Evolutionary conservation across 2,113 vertebrate species (phyloP).

Genomic region (Butorides virescens): DNA sequence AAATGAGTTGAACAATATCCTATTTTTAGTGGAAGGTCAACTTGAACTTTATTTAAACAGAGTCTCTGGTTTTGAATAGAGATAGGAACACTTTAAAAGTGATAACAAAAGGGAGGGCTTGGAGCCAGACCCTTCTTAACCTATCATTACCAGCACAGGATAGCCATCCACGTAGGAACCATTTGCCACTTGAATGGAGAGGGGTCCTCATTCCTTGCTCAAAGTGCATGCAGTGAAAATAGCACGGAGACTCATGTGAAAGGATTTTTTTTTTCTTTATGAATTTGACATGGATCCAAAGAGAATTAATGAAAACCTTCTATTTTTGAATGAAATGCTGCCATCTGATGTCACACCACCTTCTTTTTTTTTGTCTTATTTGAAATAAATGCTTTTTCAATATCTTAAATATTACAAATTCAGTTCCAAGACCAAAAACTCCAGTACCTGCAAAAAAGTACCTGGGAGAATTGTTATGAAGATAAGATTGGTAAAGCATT

Average conservation of each 20-base stretch:
- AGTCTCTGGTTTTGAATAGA: slow-evolving; percentile 18
- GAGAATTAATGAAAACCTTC: neutral
- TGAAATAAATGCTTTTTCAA: neutral
- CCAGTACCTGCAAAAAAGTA: neutral
- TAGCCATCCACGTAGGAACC: neutral
- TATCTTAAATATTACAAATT: neutral
- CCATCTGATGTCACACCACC: neutral
- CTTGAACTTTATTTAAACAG: slow-evolving; percentile 36
- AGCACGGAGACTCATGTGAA: neutral
- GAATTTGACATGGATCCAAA: neutral
- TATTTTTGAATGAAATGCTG: neutral
- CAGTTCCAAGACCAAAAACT: neutral
- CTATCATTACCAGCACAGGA: neutral
- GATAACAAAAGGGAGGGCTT: slow-evolving; percentile 50
- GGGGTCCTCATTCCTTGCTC: neutral
- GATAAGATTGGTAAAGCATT: neutral
- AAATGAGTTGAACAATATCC: neutral
- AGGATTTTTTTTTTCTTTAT: neutral
- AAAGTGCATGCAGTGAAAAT: neutral
- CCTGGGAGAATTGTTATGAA: neutral
- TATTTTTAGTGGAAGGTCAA: slow-evolving; percentile 63
- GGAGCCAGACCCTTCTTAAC: slow-evolving; percentile 55
- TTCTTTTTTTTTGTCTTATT: neutral
- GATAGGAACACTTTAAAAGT: slow-evolving; percentile 42
- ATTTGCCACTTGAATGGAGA: neutral